Evolutionary conservation across 2,113 vertebrate genomes (phyloP).

Genomic region (Apistogramma diplotaenia): DNA sequence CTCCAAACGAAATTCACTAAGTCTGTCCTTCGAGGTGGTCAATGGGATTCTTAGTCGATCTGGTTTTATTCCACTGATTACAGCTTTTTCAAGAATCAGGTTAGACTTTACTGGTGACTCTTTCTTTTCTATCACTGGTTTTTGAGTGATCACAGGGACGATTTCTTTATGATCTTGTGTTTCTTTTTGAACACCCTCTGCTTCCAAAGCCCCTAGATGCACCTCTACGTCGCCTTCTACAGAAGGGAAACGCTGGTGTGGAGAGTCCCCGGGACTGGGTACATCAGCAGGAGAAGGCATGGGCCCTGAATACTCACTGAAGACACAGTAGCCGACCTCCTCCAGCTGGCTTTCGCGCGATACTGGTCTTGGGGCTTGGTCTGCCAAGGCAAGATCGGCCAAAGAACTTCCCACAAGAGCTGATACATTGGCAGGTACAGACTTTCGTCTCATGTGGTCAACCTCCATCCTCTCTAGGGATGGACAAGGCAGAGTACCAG

Average conservation of each 20-base stretch:
- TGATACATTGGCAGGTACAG: conserved; percentile 53
- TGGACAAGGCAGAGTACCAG: conserved; percentile 48
- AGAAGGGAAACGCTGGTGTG: conserved; percentile 50
- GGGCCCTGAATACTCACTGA: conserved; percentile 64
- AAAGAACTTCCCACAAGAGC: conserved; percentile 52
- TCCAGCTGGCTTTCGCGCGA: conserved; percentile 44
- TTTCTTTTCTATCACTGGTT: conserved; percentile 46
- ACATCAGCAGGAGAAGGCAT: conserved; percentile 73
- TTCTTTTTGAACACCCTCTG: conserved; percentile 11
- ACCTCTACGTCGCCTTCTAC: conserved; percentile 36
- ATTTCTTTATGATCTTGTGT: conserved; percentile 3
- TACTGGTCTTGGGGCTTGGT: conserved; percentile 8
- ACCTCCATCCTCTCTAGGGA: conserved; percentile 42
- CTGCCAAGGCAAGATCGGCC: conserved; percentile 48
- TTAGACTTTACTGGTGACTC: conserved; percentile 41
- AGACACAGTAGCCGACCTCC: conserved; percentile 65
- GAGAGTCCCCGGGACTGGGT: conserved; percentile 54
- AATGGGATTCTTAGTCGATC: conserved; percentile 70
- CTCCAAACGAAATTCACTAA: conserved; percentile 65
- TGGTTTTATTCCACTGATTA: conserved; percentile 61
- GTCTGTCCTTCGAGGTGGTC: conserved; percentile 55
- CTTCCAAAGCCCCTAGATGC: background rate
- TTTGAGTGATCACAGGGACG: conserved; percentile 21
- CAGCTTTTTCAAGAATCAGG: conserved; percentile 64
- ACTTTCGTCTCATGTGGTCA: conserved; percentile 60